These are phyloP conservation scores for Phyllotreta striolata DNA, from an alignment of 2,888 invertebrate genomes.

Conservation along the genomic window DNA sequence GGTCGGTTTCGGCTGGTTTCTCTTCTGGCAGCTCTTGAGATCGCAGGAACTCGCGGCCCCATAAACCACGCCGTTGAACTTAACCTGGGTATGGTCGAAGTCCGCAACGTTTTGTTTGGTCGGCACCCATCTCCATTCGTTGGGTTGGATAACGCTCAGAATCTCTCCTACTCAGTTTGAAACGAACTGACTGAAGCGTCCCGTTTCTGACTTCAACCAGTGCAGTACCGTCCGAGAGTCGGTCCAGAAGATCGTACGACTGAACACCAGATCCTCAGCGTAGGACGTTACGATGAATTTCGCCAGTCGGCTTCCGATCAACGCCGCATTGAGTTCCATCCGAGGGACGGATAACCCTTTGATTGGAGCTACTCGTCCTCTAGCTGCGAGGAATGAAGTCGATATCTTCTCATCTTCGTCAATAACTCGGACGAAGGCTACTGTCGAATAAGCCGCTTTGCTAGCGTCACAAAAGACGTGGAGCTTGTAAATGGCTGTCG, in stretches of 20 bases:
- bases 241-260: too few species aligned
- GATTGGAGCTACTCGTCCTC: conserved; percentile 21
- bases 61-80: too few species aligned
- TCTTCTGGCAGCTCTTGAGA: too few species aligned
- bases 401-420: neutral
- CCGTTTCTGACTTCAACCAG: conserved; percentile 11
- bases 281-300: neutral
- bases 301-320: conserved; percentile 10
- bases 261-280: too few species aligned
- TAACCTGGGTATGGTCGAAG: too few species aligned
- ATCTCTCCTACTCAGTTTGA: conserved; percentile 17
- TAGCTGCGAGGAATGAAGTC: conserved; percentile 9
- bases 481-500: conserved; percentile 9
- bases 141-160: conserved; percentile 1
- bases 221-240: conserved; percentile 12
- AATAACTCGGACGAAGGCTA: conserved; percentile 19
- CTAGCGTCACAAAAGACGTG: conserved; percentile 27
- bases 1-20: too few species aligned
- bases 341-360: conserved; percentile 18
- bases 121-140: conserved; percentile 12
- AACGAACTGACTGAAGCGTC: conserved; percentile 13
- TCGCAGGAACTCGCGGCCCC: too few species aligned
- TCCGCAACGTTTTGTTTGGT: conserved; percentile 19
- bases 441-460: conserved; percentile 15
- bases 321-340: conserved; percentile 22